phyloP scores from a whole-genome alignment of 2,888 invertebrate genomes.

The Mimumesa dahlbomi region DNA sequence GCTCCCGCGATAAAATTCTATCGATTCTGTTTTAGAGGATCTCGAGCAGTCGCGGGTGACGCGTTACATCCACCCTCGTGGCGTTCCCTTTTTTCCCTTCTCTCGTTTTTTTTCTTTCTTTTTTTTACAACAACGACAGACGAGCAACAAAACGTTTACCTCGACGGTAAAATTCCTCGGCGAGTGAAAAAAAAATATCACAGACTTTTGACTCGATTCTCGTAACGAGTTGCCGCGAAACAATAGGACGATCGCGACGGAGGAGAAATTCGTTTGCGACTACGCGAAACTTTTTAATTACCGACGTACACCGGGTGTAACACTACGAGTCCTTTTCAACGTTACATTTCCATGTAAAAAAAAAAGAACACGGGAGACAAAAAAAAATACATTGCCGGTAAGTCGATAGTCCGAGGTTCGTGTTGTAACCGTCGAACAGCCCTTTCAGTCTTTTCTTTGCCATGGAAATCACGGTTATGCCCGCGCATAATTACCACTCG shows the following conservation, averaged over 20 bases:
- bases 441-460: no score
- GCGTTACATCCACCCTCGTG: not conserved
- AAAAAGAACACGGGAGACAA: no score
- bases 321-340: no score
- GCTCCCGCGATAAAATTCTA: constrained; percentile 20
- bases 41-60: constrained; percentile 6
- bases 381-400: no score
- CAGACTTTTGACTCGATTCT: constrained; percentile 28
- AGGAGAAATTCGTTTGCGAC: constrained; percentile 27
- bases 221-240: constrained; percentile 28
- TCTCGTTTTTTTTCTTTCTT: no score
- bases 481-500: no score
- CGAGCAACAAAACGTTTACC: not conserved
- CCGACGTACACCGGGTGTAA: not conserved
- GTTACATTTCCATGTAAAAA: no score
- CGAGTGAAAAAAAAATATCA: constrained; percentile 17
- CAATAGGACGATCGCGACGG: constrained; percentile 14
- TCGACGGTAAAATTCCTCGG: not conserved
- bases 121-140: no score
- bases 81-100: no score
- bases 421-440: no score
- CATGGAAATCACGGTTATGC: no score
- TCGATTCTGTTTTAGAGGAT: constrained; percentile 15
- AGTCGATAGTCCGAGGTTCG: no score
- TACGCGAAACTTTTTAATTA: constrained; percentile 48